Evolutionary conservation across 2,888 invertebrate species (phyloP).

Genomic region (Leptinotarsa haldemani): DNA sequence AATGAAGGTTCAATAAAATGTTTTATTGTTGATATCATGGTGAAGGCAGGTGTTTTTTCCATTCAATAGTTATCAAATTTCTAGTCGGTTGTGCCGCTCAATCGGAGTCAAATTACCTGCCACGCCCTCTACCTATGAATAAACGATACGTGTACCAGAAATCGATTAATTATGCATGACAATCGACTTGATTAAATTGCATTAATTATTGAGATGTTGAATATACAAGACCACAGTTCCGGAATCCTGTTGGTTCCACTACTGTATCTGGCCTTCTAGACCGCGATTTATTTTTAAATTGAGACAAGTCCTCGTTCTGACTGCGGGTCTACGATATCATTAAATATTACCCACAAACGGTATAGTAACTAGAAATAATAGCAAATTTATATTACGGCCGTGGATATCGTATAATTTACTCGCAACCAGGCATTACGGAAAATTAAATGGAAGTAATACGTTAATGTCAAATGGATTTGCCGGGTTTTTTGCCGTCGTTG

Average conservation of each 20-base stretch:
- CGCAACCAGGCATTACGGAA: slow-evolving; percentile 26
- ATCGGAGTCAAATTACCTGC: slow-evolving; percentile 7
- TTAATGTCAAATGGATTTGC: slow-evolving; percentile 26
- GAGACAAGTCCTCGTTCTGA: slow-evolving; percentile 16
- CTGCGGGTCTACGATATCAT: slow-evolving; percentile 20
- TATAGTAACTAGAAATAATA: slow-evolving; percentile 24
- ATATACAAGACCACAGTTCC: slow-evolving; percentile 39
- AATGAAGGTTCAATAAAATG: no score
- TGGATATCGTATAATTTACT: slow-evolving; percentile 27
- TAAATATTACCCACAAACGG: slow-evolving; percentile 22
- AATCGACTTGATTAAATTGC: slow-evolving; percentile 23
- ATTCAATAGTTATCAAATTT: neutral
- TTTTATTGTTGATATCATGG: no score
- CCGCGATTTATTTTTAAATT: slow-evolving; percentile 17
- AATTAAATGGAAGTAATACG: slow-evolving; percentile 28
- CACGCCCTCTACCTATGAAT: slow-evolving; percentile 11
- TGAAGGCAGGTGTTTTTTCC: neutral
- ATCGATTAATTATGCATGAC: slow-evolving; percentile 23
- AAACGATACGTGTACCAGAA: slow-evolving; percentile 7
- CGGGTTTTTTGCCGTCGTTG: slow-evolving; percentile 12
- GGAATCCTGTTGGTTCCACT: slow-evolving; percentile 38
- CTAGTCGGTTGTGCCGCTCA: neutral
- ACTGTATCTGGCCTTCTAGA: slow-evolving; percentile 19
- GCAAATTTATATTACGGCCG: slow-evolving; percentile 19
- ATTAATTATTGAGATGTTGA: slow-evolving; percentile 38